Evolutionary conservation across 2,797 vertebrate genomes (phyloP), one percentile per base, ranked within the genome.

Genomic region (Pangasius larnaudii): DNA sequence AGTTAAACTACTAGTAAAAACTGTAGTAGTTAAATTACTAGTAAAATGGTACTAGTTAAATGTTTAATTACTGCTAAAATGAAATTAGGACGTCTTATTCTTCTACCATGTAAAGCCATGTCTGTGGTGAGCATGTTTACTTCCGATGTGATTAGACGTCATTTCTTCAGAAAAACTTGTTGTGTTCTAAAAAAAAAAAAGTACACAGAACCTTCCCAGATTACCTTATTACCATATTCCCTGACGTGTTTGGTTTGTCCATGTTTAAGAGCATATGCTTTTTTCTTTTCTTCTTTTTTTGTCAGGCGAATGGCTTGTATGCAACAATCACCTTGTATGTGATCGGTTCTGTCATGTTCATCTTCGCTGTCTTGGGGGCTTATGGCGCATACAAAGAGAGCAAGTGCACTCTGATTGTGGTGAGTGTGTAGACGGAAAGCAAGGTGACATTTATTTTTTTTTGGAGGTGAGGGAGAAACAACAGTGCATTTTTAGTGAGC

Each of bases 351-450:
- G 0, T 79, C 27, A 69, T 30, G 0, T 79, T 88, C 27, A 0
- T 58, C 24, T 1, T 85, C 11, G 6, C 82, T 7, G 36, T 33
- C 24, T n/a, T 88, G 16, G 87, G 82, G 10, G 83, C 51, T 56
- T 79, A 71, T 36, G 82, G 74, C 0, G 61, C 87, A 14, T 16
- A 80, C 5, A 88, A 61, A 58, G 87, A 88, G 72, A 84, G 53
- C 59, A 88, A 85, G 39, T 61, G 67, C 0, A 51, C 56, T 1
- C 83, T 88, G 36, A 80, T 71, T n/a, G 24, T 67, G 63, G 87
- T 88, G 51, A 77, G 86, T 81, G 19, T 24, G 7, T 11, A 11
- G 42, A n/a, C 27, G 1, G 18, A 67, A 49, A 5, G 3, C 16
- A 65, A 22, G 33, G 39, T n/a, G 27, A 46, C 18, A n/a, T 2